Evolutionary conservation across 2,113 vertebrate species (phyloP).

Genomic region (Aythya baeri): DNA sequence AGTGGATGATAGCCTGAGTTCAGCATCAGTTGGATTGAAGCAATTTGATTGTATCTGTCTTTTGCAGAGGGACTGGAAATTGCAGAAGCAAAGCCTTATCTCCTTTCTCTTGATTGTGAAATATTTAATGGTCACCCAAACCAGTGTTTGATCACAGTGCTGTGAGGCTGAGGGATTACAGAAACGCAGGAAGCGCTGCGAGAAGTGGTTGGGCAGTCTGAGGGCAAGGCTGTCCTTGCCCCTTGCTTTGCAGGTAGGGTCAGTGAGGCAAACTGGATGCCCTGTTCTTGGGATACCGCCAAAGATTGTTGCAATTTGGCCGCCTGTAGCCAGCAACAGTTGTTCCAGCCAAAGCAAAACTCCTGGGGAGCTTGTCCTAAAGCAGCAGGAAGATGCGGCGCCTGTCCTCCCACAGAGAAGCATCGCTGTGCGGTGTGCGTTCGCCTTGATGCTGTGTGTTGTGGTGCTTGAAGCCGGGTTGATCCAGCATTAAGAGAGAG

Average conservation of each 20-base stretch:
- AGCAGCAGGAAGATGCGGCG: background rate
- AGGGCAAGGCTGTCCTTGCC: background rate
- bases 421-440: background rate
- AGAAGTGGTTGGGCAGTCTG: background rate
- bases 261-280: background rate
- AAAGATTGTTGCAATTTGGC: background rate
- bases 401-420: background rate
- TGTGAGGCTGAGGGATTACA: background rate
- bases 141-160: background rate
- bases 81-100: background rate
- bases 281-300: background rate
- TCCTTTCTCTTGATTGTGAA: constrained; percentile 12
- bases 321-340: background rate
- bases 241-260: fast-evolving
- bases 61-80: background rate
- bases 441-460: background rate
- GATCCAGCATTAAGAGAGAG: background rate
- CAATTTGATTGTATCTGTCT: constrained; percentile 27
- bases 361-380: background rate
- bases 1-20: background rate
- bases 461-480: background rate
- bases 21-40: background rate
- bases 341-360: background rate
- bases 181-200: background rate
- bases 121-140: background rate